Evolutionary conservation across 2,113 vertebrate species (phyloP), one percentile per base, ranked within the genome.

Genomic region (Neopipo cinnamomea): DNA sequence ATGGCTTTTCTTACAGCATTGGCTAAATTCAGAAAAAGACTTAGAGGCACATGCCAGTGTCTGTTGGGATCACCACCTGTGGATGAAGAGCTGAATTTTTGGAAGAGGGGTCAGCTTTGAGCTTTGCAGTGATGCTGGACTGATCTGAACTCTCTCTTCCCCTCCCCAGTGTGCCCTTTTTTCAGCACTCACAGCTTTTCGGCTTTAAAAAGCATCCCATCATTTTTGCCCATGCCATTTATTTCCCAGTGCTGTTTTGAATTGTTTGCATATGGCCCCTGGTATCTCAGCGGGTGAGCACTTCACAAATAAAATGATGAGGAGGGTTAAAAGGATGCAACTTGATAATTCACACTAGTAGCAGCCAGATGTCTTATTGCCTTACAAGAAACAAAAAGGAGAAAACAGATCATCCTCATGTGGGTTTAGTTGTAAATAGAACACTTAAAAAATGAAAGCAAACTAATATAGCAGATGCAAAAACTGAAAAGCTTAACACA

Each of bases 281-380:
- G 84, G 96, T 89, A 75, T 95, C 95, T 85, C 96, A 95, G 96
- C 18, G 50, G 93, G 96, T 71, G 86, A 96, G 92, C 95, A 85
- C 92, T 95, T 93, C 46, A 82, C 96, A 93, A 95, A 96, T 87
- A 91, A 96, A 95, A 89, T 53, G 52, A 89, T 85, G 91, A 91
- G 80, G 83, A 68, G 91, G 96, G 95, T 94, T 97, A 95, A 96
- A 95, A 95, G 95, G 83, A 94, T 91, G 91, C 13, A 14, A 92
- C 88, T 95, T 76, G 93, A 50, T 92, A 95, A 96, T 84, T 92
- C 83, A 66, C n/a, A 17, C 73, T 58, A 81, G 84, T 42, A 94
- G 92, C 93, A 91, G 91, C 95, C 96, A 97, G 96, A 96, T 97
- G 96, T 96, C 96, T 96, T 96, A 96, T 81, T 95, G 95, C 96